Evolutionary conservation across 2,888 invertebrate species (phyloP), one percentile per base, ranked within the genome.

Genomic region (Balanococcus diminutus): DNA sequence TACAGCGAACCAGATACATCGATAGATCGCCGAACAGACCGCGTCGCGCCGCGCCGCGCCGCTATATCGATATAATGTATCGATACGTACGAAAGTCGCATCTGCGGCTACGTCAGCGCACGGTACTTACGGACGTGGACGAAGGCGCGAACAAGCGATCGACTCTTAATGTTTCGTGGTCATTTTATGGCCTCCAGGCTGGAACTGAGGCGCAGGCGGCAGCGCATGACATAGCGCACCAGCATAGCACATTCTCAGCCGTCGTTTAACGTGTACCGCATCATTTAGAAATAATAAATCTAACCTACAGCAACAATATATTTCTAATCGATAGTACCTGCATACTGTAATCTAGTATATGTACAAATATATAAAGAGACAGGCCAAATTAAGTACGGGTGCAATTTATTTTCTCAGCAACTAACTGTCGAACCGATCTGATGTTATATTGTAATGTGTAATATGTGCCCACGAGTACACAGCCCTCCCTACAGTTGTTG

Each of bases 211-310:
- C 46, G 16, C 46, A 36, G 36, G 46, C n/a, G 1, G 42, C n/a
- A 11, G 46, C 5, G 46, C 11, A 46, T 16, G 4, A 1, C 22
- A 46, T 46, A 5, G 14, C 25, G 25, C 61, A 22, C 61, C 25
- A 61, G 61, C 25, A 11, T 8, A 11, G 22, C 61, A 46, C n/a
- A 61, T 61, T 61, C 61, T 61, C 61, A 25, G 61, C 25, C 61
- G 61, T 61, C 61, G 61, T 25, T 61, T 25, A 61, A 61, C 61
- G 22, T 61, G 61, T 61, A 61, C 61, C 25, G 61, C 25, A 61
- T 61, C 61, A 25, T 61, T 61, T 61, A 61, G 25, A 61, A 61
- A 61, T 25, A 61, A 61, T 61, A 61, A 61, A 61, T 61, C 22
- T 61, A 61, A 22, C 61, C 22, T 9, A 14, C 25, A 61, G 61